These are phyloP conservation scores for Pangasianodon gigas DNA, from an alignment of 2,113 vertebrate species.

Conservation along the genomic window DNA sequence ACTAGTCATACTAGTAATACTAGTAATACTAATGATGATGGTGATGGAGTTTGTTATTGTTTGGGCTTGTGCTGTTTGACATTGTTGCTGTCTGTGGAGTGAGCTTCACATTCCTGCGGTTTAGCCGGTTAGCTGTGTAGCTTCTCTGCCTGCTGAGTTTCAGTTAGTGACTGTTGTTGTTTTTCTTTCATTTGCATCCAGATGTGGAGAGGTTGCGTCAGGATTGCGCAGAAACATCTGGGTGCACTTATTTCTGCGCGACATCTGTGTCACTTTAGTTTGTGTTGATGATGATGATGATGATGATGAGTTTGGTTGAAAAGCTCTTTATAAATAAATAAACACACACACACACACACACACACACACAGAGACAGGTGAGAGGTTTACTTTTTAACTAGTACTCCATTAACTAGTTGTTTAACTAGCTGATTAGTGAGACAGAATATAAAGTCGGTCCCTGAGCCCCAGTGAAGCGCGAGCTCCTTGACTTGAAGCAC, in stretches of 20 bases:
- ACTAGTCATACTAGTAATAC: background rate
- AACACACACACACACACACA: background rate
- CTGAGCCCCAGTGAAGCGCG: background rate
- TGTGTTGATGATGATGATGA: background rate
- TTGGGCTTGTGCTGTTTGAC: background rate
- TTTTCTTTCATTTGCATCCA: background rate
- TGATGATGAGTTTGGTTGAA: background rate
- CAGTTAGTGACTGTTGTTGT: background rate
- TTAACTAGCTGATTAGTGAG: background rate
- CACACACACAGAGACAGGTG: background rate
- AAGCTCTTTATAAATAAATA: background rate
- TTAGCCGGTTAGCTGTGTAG: background rate
- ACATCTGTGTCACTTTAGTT: background rate
- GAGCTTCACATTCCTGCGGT: background rate
- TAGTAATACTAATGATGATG: background rate
- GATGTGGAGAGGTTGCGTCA: background rate
- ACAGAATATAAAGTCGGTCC: background rate
- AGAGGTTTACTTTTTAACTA: background rate
- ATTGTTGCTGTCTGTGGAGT: background rate
- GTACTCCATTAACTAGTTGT: background rate
- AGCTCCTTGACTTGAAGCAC: too few relatives aligned
- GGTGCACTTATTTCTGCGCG: background rate
- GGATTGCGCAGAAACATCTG: background rate
- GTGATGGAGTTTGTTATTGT: background rate
- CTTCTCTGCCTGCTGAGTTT: background rate